These are phyloP conservation scores for Camptogramma bilineatum DNA, from an alignment of 2,888 invertebrate genomes.

Conservation along the genomic window DNA sequence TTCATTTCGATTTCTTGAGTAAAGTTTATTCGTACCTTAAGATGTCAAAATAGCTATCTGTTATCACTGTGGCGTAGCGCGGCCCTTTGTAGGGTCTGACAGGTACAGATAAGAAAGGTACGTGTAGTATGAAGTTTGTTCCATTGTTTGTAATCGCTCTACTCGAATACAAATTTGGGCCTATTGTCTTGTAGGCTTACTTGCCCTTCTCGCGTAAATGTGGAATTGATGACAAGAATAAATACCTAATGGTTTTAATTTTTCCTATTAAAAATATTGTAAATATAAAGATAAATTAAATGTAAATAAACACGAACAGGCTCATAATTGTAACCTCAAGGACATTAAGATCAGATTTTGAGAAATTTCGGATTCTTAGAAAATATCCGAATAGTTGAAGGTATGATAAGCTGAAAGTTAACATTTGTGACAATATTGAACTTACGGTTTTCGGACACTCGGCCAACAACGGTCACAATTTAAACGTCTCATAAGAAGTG, in stretches of 20 bases:
- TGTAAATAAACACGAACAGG: no score
- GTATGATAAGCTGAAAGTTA: no score
- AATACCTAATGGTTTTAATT: neutral
- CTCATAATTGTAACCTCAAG: neutral
- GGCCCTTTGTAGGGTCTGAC: slow-evolving; percentile 30
- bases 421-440: no score
- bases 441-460: no score
- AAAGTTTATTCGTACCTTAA: slow-evolving; percentile 19
- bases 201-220: slow-evolving; percentile 5
- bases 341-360: neutral
- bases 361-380: no score
- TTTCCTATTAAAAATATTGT: neutral
- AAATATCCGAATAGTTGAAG: no score
- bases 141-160: slow-evolving; percentile 38
- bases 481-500: no score
- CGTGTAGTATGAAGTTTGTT: slow-evolving; percentile 35
- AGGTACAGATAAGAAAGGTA: slow-evolving; percentile 32
- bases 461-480: no score
- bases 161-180: slow-evolving; percentile 38
- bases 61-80: slow-evolving; percentile 19
- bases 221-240: slow-evolving; percentile 9
- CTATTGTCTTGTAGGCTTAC: slow-evolving; percentile 33
- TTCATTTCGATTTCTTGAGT: neutral
- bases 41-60: slow-evolving; percentile 24
- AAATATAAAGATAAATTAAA: neutral